Evolutionary conservation across 2,888 invertebrate genomes (phyloP).

Genomic region (Acleris laterana): DNA sequence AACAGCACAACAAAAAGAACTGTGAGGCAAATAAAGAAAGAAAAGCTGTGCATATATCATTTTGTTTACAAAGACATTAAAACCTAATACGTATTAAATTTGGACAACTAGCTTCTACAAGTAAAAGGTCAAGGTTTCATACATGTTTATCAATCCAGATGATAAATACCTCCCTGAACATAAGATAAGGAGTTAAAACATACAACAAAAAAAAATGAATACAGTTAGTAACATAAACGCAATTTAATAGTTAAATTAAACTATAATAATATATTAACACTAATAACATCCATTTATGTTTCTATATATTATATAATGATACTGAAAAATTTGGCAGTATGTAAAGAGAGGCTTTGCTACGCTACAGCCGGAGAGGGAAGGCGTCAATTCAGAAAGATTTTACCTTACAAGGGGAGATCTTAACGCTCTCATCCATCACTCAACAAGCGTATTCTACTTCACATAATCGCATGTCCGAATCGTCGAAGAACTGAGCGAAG

Average conservation of each 20-base stretch:
- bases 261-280: constrained; percentile 20
- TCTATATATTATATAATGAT: constrained; percentile 20
- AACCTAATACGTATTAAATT: constrained; percentile 35
- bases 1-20: constrained; percentile 29
- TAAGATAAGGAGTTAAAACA: constrained; percentile 20
- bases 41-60: constrained; percentile 49
- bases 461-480: constrained; percentile 70
- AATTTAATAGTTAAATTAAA: constrained; percentile 30
- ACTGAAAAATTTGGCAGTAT: constrained; percentile 17
- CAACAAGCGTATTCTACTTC: constrained; percentile 68
- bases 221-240: constrained; percentile 26
- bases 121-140: constrained; percentile 22
- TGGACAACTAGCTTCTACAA: constrained; percentile 35
- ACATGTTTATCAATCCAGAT: constrained; percentile 19
- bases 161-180: constrained; percentile 41
- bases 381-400: constrained; percentile 65
- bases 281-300: constrained; percentile 22
- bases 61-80: constrained; percentile 21
- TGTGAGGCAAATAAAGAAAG: constrained; percentile 50
- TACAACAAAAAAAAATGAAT: constrained; percentile 18
- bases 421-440: constrained; percentile 80
- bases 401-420: constrained; percentile 82
- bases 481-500: constrained; percentile 62
- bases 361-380: constrained; percentile 53
- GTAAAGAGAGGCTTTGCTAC: constrained; percentile 45